Conservation (phyloP, 2,888 invertebrate species). For the Thalpophila matura region DNA sequence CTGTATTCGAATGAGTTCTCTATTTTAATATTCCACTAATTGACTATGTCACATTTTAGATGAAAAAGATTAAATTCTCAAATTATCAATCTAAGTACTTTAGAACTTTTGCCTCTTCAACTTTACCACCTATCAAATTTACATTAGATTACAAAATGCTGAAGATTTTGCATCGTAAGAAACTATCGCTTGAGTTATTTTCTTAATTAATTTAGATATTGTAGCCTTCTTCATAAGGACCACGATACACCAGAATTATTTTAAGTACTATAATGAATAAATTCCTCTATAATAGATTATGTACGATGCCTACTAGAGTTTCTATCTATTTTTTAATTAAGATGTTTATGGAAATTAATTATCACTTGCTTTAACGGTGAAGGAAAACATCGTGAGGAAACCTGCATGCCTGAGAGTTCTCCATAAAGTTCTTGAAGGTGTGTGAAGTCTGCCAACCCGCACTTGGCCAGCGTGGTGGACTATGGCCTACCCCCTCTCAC, state of each 20-base stretch:
- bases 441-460: no score
- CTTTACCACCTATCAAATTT: constrained; percentile 14
- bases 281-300: constrained; percentile 6
- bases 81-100: background rate
- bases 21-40: no score
- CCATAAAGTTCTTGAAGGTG: no score
- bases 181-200: constrained; percentile 28
- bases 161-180: constrained; percentile 3
- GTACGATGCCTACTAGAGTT: background rate
- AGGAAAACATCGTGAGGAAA: no score
- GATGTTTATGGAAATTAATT: no score
- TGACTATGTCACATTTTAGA: no score
- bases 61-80: no score
- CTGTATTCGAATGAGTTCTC: no score
- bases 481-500: no score
- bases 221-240: constrained; percentile 1
- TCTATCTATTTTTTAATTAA: background rate
- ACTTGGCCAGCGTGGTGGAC: no score
- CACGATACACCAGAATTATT: constrained; percentile 11
- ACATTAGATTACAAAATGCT: constrained; percentile 24
- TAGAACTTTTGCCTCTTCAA: background rate
- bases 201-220: constrained; percentile 33
- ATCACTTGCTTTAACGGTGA: no score
- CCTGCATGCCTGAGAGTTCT: no score
- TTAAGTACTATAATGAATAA: constrained; percentile 12